Evolutionary conservation across 2,797 vertebrate species (phyloP).

Genomic region (Darevskia nairensis): DNA sequence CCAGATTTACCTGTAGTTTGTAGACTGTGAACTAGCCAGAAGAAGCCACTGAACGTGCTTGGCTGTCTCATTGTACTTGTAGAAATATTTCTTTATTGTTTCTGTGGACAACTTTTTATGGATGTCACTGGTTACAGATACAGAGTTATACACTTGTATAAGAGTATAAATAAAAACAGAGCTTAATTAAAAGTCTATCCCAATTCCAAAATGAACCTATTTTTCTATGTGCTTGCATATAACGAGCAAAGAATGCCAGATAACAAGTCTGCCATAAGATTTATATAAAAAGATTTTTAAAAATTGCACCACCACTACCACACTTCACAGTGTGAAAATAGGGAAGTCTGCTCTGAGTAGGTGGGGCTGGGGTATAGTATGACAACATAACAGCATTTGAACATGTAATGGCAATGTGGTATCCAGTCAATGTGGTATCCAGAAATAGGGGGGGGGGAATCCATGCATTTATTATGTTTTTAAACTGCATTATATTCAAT

Average conservation of each 20-base stretch:
- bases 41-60: not conserved
- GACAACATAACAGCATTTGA: not conserved
- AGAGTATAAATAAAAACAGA: not conserved
- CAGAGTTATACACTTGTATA: not conserved
- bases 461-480: not conserved
- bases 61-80: not conserved
- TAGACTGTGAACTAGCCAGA: not conserved
- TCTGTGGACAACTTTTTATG: not conserved
- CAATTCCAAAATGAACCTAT: not conserved
- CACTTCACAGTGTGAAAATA: not conserved
- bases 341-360: not conserved
- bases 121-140: not conserved
- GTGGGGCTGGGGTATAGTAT: not conserved
- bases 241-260: not conserved
- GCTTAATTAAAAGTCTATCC: not conserved
- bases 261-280: not conserved
- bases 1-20: not conserved
- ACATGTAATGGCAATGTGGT: not conserved
- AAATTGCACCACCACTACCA: not conserved
- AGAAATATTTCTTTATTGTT: slow-evolving; percentile 9
- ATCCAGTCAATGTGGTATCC: not conserved
- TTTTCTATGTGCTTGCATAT: not conserved
- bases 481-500: not conserved
- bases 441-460: not conserved
- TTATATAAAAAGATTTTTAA: not conserved